phyloP scores from a whole-genome alignment of 1,140 invertebrate species.

The Drosophila kepulauana region DNA sequence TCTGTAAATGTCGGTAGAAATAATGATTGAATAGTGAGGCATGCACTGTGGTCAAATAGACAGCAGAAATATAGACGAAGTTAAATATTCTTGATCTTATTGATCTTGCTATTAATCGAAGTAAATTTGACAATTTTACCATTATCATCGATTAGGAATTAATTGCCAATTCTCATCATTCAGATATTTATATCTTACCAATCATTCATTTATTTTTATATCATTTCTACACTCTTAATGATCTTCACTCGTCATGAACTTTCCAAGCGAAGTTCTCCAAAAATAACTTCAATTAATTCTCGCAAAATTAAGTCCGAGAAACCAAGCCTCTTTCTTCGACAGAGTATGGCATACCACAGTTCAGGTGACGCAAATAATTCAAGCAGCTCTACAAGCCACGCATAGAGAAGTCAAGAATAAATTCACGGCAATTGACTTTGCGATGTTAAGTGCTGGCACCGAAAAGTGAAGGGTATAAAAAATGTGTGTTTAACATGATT shows the following conservation, averaged over 20 bases:
- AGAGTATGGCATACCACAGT: conserved; percentile 17
- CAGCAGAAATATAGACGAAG: too few relatives aligned
- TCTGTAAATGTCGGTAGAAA: conserved; percentile 50
- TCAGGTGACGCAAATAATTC: conserved; percentile 7
- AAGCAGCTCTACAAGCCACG: conserved; percentile 20
- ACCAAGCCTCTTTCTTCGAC: conserved; percentile 2
- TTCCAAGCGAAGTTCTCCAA: conserved; percentile 1
- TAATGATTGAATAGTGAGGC: conserved; percentile 52
- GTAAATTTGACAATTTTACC: too few relatives aligned
- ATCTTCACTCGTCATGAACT: background rate
- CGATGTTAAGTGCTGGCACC: conserved; percentile 24
- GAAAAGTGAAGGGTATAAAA: conserved; percentile 67
- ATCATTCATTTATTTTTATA: background rate
- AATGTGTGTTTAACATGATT: conserved; percentile 30
- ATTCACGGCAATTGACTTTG: conserved; percentile 22
- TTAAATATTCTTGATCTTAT: too few relatives aligned
- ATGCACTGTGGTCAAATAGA: conserved; percentile 39
- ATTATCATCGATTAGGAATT: background rate
- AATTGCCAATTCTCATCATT: background rate
- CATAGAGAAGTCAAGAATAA: conserved; percentile 24
- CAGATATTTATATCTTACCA: background rate
- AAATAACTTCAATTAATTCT: conserved; percentile 21
- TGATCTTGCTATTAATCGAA: too few relatives aligned
- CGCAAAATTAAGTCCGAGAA: background rate
- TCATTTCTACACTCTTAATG: conserved; percentile 1